phyloP scores from a whole-genome alignment of 2,888 invertebrate genomes.

The Megamerina dolium region DNA sequence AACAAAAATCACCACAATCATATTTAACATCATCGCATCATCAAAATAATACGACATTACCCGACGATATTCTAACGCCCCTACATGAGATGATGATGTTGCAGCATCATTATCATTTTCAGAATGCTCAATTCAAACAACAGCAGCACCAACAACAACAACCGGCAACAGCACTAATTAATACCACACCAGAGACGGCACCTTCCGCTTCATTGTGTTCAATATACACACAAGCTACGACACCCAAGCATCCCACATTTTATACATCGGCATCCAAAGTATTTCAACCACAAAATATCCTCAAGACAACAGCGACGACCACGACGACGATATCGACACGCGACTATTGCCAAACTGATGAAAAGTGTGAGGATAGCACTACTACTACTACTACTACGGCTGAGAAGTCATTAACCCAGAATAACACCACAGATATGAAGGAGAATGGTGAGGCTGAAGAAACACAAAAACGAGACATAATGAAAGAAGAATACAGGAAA shows the following conservation, averaged over 20 bases:
- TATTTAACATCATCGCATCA: neutral
- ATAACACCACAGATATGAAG: conserved; percentile 17
- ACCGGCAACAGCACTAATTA: conserved; percentile 16
- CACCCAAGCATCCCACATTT: too few relatives aligned
- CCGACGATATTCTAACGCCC: conserved; percentile 37
- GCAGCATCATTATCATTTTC: conserved; percentile 33
- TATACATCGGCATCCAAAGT: too few relatives aligned
- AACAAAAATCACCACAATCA: neutral
- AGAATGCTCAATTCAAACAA: conserved; percentile 16
- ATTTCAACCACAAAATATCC: too few relatives aligned
- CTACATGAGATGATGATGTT: conserved; percentile 39
- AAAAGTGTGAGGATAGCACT: neutral
- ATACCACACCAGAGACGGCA: too few relatives aligned
- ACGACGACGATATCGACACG: neutral
- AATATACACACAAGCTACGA: too few relatives aligned
- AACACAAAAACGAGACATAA: too few relatives aligned
- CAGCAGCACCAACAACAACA: conserved; percentile 8
- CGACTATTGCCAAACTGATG: conserved; percentile 1
- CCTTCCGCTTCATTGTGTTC: too few relatives aligned
- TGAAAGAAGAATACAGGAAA: too few relatives aligned
- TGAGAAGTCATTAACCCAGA: conserved; percentile 40
- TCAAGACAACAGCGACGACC: conserved; percentile 13
- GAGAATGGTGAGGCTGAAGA: too few relatives aligned
- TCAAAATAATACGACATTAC: too few relatives aligned
- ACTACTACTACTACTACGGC: conserved; percentile 4